Evolutionary conservation across 2,797 vertebrate genomes (phyloP), one percentile per base, ranked within the genome.

Genomic region (Epinephelus awoara): DNA sequence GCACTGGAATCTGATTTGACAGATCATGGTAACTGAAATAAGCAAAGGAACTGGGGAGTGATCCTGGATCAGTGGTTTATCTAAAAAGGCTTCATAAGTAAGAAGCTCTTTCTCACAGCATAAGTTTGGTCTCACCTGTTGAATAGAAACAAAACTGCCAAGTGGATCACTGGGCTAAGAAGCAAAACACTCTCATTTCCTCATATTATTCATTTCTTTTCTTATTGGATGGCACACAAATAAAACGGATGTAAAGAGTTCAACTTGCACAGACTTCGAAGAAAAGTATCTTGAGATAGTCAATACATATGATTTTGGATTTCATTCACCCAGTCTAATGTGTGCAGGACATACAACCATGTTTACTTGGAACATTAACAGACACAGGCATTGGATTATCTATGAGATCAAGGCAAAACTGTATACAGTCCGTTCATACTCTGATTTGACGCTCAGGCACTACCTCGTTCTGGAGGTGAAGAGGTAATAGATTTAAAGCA

Each of bases 401-500:
- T 29, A 80, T 50, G 58, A 79, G 42, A 71, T 85, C 73, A 84
- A 90, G 86, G 86, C 89, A 62, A 75, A 74, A 85, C 62, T 69
- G 61, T 61, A 34, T 27, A 62, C 62, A 83, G 61, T 86, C 76
- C 82, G 72, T 77, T 88, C 77, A 81, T 55, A 73, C 77, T 75
- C 68, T 50, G n/a, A 80, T 67, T 57, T 67, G 55, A 89, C 79
- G 55, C 73, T 70, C 75, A 89, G 87, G 85, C 89, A 86, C 82
- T 15, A 79, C 75, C 87, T 86, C 79, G 42, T 78, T 75, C 69
- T 42, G 66, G 72, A 80, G 69, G 67, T 64, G 64, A 77, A 58
- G 82, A 89, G 81, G 86, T 81, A 71, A 87, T 46, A 61, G 76
- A 72, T 90, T 82, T 90, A 89, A 87, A 88, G 82, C 87, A 90